Conservation (phyloP, 2,888 invertebrate genomes). For the Mythimna albipuncta region DNA sequence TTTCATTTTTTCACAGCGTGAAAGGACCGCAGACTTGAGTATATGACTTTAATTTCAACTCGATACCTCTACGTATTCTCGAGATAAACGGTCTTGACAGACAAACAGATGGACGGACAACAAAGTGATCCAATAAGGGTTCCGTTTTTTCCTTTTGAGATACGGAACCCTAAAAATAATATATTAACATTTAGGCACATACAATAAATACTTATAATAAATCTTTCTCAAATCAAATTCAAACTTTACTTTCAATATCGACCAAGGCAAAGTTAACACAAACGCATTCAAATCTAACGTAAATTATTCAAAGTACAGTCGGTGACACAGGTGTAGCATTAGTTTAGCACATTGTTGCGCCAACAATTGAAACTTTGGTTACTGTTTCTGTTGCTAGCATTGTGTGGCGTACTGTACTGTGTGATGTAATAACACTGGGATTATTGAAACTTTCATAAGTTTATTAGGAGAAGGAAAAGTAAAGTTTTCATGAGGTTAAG, state of each 20-base stretch:
- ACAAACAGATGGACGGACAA: too few species aligned
- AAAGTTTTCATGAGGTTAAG: background rate
- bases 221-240: background rate
- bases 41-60: too few species aligned
- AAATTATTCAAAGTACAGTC: conserved; percentile 57
- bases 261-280: conserved; percentile 36
- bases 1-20: too few species aligned
- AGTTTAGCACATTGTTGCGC: conserved; percentile 55
- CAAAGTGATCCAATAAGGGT: too few species aligned
- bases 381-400: conserved; percentile 24
- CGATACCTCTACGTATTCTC: too few species aligned
- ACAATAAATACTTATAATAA: too few species aligned
- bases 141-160: too few species aligned
- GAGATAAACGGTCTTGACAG: too few species aligned
- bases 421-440: conserved; percentile 28
- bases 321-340: conserved; percentile 53
- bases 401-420: conserved; percentile 51
- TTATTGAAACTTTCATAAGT: conserved; percentile 19
- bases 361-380: conserved; percentile 54
- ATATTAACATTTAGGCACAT: too few species aligned
- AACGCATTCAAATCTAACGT: conserved; percentile 54
- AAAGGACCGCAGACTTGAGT: too few species aligned
- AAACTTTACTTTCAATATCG: background rate
- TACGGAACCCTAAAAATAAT: too few species aligned
- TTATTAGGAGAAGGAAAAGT: background rate